A percentile compares a stretch with the other conserved stretches of the same genome.
These are phyloP conservation scores for Antheraea mylitta DNA, from an alignment of 1,140 invertebrate genomes.

Conservation along the genomic window DNA sequence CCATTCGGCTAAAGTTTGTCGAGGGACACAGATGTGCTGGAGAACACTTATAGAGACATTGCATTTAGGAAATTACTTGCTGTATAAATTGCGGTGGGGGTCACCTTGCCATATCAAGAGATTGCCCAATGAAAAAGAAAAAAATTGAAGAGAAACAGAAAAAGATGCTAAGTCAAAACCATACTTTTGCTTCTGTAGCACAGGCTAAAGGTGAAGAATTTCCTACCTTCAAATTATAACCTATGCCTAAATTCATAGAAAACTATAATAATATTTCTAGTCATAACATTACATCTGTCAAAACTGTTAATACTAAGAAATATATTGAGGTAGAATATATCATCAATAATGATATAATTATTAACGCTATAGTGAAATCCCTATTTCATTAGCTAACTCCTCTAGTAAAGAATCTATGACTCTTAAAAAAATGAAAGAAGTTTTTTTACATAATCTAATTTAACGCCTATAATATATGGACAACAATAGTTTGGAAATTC, in stretches of 20 bases:
- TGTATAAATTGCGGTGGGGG: no score
- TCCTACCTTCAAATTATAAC: no score
- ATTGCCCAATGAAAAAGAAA: not conserved
- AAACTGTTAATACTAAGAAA: not conserved
- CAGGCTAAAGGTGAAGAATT: not conserved
- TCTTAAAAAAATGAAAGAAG: not conserved
- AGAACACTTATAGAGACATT: no score
- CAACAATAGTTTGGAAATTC: not conserved
- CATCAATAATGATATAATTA: not conserved
- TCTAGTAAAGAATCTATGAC: not conserved
- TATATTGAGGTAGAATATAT: not conserved
- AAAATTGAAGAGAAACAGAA: not conserved
- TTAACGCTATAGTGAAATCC: constrained; percentile 1
- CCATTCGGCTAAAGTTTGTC: constrained; percentile 18
- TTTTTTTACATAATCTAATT: not conserved
- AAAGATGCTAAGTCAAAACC: not conserved
- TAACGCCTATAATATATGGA: not conserved
- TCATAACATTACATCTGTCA: no score
- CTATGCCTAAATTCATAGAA: no score
- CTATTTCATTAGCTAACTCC: not conserved
- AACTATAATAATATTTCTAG: no score
- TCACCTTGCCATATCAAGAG: no score
- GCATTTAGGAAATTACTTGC: no score
- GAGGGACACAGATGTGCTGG: not conserved
- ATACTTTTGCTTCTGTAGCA: not conserved